Percentiles rank a stretch among this genome's conserved stretches.
Conservation (phyloP, 2,113 vertebrate species). For the Rostratula benghalensis region DNA sequence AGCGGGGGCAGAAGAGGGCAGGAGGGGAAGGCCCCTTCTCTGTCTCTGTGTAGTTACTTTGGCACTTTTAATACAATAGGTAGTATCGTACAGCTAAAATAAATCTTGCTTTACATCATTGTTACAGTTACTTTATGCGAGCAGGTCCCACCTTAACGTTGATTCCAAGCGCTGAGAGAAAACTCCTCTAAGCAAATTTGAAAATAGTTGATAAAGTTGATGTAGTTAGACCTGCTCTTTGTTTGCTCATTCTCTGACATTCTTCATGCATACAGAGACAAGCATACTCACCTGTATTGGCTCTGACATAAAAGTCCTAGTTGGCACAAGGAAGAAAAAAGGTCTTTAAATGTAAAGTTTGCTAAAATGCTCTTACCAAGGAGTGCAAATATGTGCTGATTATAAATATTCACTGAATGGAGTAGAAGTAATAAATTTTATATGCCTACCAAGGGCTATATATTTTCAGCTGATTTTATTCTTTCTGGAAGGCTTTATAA, state of each 20-base stretch:
- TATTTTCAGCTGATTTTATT: constrained; percentile 51
- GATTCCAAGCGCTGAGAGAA: background rate
- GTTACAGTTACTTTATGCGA: background rate
- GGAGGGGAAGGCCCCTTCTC: background rate
- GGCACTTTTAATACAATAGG: background rate
- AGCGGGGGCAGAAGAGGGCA: background rate
- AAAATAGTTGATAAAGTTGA: background rate
- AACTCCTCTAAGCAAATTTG: background rate
- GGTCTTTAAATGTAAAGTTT: background rate
- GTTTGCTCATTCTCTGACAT: background rate
- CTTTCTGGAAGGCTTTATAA: constrained; percentile 34
- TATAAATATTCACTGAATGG: constrained; percentile 31
- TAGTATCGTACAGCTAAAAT: background rate
- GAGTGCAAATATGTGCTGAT: background rate
- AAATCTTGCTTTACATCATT: background rate
- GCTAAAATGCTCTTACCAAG: background rate
- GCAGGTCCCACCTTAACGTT: background rate
- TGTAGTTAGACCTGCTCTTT: background rate
- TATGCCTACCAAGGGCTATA: constrained; percentile 27
- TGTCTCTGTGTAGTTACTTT: background rate
- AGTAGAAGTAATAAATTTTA: constrained; percentile 42
- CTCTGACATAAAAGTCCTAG: background rate
- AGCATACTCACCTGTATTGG: background rate
- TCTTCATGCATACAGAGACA: background rate
- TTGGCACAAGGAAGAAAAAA: background rate